Percentiles rank a stretch among this genome's conserved stretches.
These are phyloP conservation scores for Tetranychus piercei DNA, from an alignment of 2,888 invertebrate genomes.

Conservation along the genomic window DNA sequence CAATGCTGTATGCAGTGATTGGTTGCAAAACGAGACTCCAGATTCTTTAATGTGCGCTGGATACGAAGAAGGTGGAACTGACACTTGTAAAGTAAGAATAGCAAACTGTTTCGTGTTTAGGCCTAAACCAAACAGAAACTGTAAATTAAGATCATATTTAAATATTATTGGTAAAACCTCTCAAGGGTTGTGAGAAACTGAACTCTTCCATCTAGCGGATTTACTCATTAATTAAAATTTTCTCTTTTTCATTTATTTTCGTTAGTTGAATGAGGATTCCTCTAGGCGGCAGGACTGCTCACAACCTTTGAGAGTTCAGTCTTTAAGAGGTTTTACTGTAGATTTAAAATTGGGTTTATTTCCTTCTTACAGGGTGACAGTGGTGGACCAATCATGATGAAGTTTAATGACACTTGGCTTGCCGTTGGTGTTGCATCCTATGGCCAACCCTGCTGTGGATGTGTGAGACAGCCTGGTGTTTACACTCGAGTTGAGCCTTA, in stretches of 20 bases:
- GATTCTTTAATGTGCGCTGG: conserved; percentile 25
- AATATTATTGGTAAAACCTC: too few relatives aligned
- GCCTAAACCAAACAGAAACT: too few relatives aligned
- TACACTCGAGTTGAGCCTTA: conserved; percentile 9
- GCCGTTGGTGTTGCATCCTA: conserved; percentile 24
- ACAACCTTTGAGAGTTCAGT: too few relatives aligned
- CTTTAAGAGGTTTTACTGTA: too few relatives aligned
- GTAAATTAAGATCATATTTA: too few relatives aligned
- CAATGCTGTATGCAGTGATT: conserved; percentile 21
- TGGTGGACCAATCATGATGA: conserved; percentile 20
- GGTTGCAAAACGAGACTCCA: conserved; percentile 22
- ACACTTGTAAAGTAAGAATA: conserved; percentile 23
- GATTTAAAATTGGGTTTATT: too few relatives aligned
- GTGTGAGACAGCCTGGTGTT: conserved; percentile 18
- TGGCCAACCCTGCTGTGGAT: conserved; percentile 21
- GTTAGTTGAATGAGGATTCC: too few relatives aligned
- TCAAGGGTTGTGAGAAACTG: too few relatives aligned
- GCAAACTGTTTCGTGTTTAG: neutral
- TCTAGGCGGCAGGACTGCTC: too few relatives aligned
- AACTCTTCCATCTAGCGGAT: too few relatives aligned
- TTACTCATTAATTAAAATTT: too few relatives aligned
- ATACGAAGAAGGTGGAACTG: conserved; percentile 23
- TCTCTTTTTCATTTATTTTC: too few relatives aligned
- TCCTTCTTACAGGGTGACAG: conserved; percentile 16
- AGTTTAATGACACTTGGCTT: conserved; percentile 15